Evolutionary conservation across 2,797 vertebrate genomes (phyloP).

Genomic region (Gadopsis bispinosus): DNA sequence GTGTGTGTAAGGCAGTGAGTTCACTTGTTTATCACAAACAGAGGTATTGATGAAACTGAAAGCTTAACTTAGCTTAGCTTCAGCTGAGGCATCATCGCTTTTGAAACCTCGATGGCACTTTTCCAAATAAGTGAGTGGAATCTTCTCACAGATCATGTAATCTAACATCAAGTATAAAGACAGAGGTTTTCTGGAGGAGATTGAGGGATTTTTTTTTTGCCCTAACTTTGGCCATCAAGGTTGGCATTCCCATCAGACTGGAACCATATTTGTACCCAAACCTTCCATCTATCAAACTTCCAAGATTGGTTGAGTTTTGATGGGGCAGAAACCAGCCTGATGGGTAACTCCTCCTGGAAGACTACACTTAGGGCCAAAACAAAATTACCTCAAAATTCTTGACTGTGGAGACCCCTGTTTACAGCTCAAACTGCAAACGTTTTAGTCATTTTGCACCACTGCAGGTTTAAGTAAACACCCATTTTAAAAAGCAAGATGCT

Average conservation of each 20-base stretch:
- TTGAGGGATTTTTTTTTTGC: neutral
- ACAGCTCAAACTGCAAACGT: neutral
- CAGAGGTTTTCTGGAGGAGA: neutral
- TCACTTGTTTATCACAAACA: constrained; percentile 6
- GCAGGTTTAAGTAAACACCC: neutral
- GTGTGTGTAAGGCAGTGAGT: neutral
- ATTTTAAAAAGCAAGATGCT: neutral
- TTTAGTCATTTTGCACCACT: neutral
- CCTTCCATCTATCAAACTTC: neutral
- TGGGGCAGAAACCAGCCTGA: neutral
- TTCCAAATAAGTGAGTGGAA: neutral
- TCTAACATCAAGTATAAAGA: neutral
- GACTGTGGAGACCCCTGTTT: neutral
- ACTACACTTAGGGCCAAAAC: neutral
- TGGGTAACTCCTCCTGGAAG: neutral
- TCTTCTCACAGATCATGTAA: neutral
- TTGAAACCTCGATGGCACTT: constrained; percentile 4
- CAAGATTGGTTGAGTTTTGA: constrained; percentile 2
- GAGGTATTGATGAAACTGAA: neutral
- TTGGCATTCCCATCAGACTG: neutral
- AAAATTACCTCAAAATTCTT: constrained; percentile 11
- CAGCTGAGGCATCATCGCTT: neutral
- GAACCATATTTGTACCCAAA: constrained; percentile 4
- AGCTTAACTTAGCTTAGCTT: neutral
- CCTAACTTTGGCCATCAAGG: neutral